Evolutionary conservation across 2,888 invertebrate genomes (phyloP), one percentile per base, ranked within the genome.

Genomic region (Drosophila subquinaria): DNA sequence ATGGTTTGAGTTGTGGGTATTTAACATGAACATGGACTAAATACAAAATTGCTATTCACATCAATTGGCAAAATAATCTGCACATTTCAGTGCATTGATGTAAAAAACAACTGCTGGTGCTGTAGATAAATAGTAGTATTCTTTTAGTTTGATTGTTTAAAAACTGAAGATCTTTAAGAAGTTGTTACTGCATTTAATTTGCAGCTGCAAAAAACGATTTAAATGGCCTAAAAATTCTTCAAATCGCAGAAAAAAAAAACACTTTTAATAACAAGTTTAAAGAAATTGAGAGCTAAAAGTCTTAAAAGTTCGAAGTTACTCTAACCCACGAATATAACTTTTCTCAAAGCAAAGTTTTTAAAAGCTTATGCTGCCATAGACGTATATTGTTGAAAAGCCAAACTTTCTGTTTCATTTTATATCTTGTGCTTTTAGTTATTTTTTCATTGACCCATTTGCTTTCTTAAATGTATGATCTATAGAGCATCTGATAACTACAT

Each of bases 1-100:
- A 68, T 64, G 43, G 23, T 1, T 50, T 67, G 52, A 67, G 73
- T 42, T 73, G 79, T 79, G 62, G 17, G 76, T 73, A 11, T 51
- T 45, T 8, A 23, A n/a, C 23, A 23, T 8, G 30, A 8, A 30
- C 35, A 40, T 40, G n/a, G 20, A 13, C 23, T 1, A 45, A 27
- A 8, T 23, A 20, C 20, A 20, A 17, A 42, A 3, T 42, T 42
- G 10, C 9, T 42, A 4, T 42, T 42, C 2, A 38, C 38, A 9
- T 10, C 9, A 47, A 10, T 9, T 27, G 9, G 9, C 47, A 30
- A 27, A 30, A 47, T n/a, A 15, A 30, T 10, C 30, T 6, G 17
- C 6, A 6, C 5, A 33, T 50, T 50, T 23, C 13, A 13, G 6
- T 42, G 10, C 42, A 11, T 20, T 17, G 9, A 4, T 47, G 27